A percentile compares a stretch with the other conserved stretches of the same genome.
Conservation (phyloP, 2,888 invertebrate genomes). For the Mechanitis mazaeus region DNA sequence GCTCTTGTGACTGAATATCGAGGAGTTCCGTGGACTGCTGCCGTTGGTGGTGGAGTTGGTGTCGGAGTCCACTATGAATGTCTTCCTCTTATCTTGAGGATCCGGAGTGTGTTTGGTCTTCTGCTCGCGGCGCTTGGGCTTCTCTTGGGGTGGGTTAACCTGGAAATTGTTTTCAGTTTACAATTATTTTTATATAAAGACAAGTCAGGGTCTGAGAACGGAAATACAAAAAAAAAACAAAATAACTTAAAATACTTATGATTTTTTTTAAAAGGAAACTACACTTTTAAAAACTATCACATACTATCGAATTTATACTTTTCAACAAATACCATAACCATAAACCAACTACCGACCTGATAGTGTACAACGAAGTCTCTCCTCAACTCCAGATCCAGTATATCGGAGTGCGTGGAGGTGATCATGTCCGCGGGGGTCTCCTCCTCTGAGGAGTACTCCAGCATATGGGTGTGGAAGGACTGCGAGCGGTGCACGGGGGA, state of each 20-base stretch:
- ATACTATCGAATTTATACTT: too few species aligned
- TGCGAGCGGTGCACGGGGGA: constrained; percentile 73
- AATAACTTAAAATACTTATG: too few species aligned
- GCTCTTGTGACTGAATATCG: constrained; percentile 66
- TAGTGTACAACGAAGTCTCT: constrained; percentile 59
- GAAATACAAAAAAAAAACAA: too few species aligned
- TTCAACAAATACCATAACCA: too few species aligned
- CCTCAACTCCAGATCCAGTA: constrained; percentile 50
- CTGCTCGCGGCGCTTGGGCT: constrained; percentile 50
- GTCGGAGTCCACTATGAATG: constrained; percentile 68
- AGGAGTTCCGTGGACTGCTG: constrained; percentile 67
- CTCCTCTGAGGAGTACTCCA: constrained; percentile 65
- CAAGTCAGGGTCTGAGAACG: too few species aligned
- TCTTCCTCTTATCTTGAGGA: constrained; percentile 60
- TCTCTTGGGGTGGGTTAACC: constrained; percentile 56
- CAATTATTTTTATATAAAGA: too few species aligned
- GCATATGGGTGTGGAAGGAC: constrained; percentile 66
- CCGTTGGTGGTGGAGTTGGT: constrained; percentile 71
- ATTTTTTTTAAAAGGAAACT: too few species aligned
- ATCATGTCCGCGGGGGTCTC: constrained; percentile 42
- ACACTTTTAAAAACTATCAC: too few species aligned
- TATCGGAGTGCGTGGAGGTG: constrained; percentile 64
- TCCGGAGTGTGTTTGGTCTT: constrained; percentile 61
- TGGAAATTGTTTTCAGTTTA: constrained; percentile 32
- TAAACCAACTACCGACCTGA: constrained; percentile 41